These are phyloP conservation scores for Linnaemya tessellans DNA, from an alignment of 2,888 invertebrate genomes.

Conservation along the genomic window DNA sequence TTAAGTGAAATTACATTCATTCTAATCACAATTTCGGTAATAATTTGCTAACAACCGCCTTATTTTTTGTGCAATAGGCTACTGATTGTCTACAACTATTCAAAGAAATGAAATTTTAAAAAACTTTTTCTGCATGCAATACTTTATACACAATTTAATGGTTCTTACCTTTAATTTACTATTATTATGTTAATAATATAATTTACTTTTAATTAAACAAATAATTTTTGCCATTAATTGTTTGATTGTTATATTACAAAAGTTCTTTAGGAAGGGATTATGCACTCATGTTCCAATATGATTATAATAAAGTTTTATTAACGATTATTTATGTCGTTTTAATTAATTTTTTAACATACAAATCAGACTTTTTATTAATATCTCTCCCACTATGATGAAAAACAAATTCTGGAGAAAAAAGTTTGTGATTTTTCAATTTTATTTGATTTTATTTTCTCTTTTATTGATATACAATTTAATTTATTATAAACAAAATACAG, in stretches of 20 bases:
- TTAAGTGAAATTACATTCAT: no score
- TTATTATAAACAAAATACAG: slow-evolving; percentile 15
- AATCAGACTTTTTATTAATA: slow-evolving; percentile 70
- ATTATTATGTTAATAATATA: slow-evolving; percentile 33
- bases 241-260: neutral
- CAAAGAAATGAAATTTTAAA: neutral
- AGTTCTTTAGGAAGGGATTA: neutral
- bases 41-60: no score
- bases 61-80: no score
- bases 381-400: slow-evolving; percentile 70
- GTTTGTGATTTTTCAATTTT: slow-evolving; percentile 35
- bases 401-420: slow-evolving; percentile 42
- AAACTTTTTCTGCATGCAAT: neutral
- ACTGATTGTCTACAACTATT: no score
- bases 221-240: slow-evolving; percentile 7
- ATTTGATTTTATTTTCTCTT: neutral
- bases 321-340: slow-evolving; percentile 23
- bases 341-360: slow-evolving; percentile 39
- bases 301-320: neutral
- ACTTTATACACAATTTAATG: neutral
- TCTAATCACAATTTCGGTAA: no score
- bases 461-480: slow-evolving; percentile 26
- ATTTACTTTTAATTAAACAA: neutral
- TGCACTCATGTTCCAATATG: neutral
- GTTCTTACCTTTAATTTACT: slow-evolving; percentile 46